Percentiles rank a stretch among this genome's conserved stretches.
phyloP scores from a whole-genome alignment of 2,888 invertebrate genomes.

The Drosophila subsilvestris region DNA sequence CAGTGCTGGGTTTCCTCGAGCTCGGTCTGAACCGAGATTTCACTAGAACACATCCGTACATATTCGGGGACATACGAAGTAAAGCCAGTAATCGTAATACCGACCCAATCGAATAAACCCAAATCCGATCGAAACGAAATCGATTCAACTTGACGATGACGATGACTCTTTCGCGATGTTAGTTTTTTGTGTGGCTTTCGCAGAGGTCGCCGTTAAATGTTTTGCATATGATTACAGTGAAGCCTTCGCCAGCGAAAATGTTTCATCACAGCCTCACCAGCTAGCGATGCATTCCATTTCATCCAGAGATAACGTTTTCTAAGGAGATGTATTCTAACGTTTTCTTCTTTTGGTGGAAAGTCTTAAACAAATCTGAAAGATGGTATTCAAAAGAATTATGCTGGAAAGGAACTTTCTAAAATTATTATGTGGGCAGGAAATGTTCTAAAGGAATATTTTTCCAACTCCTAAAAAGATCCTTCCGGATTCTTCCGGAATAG shows the following conservation, averaged over 20 bases:
- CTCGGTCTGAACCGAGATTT: not conserved
- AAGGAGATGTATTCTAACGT: no score
- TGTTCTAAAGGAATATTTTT: no score
- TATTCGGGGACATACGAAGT: constrained; percentile 4
- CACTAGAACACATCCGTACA: constrained; percentile 26
- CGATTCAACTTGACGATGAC: constrained; percentile 10
- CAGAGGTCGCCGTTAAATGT: constrained; percentile 4
- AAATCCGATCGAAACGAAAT: constrained; percentile 22
- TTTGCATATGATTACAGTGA: constrained; percentile 19
- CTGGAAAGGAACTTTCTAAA: no score
- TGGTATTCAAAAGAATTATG: no score
- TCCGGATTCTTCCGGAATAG: no score
- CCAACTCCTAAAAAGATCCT: no score
- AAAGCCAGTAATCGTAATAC: constrained; percentile 16
- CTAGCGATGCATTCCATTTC: no score
- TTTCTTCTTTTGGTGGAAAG: no score
- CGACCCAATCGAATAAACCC: constrained; percentile 7
- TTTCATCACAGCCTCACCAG: no score
- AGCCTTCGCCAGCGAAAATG: not conserved
- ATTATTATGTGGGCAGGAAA: no score
- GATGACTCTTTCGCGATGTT: constrained; percentile 13
- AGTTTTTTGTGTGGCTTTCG: constrained; percentile 7
- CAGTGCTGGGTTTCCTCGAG: not conserved
- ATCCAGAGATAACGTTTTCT: no score
- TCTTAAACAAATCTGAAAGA: no score